Evolutionary conservation across 2,113 vertebrate species (phyloP).

Genomic region (Electrona antarctica): DNA sequence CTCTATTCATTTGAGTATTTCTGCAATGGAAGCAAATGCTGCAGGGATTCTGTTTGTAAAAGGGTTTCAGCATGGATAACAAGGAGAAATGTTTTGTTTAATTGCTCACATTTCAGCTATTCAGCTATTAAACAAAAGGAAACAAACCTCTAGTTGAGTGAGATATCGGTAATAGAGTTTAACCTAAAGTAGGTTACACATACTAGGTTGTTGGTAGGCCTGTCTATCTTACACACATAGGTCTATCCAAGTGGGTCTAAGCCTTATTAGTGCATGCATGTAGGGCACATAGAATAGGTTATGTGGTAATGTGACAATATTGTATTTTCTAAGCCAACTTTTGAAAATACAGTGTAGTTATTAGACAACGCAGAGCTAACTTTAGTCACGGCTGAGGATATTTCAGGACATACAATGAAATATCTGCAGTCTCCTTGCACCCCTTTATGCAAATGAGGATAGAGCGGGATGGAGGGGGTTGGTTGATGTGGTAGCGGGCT

Average conservation of each 20-base stretch:
- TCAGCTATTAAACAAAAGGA: slow-evolving; percentile 29
- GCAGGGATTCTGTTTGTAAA: slow-evolving; percentile 38
- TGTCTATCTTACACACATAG: neutral
- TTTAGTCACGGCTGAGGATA: neutral
- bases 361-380: neutral
- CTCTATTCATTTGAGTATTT: slow-evolving; percentile 59
- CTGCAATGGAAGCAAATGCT: slow-evolving; percentile 52
- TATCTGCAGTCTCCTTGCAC: slow-evolving; percentile 63
- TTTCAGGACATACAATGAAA: slow-evolving; percentile 24
- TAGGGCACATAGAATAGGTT: neutral
- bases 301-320: neutral
- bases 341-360: neutral
- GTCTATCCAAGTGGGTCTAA: neutral
- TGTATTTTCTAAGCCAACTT: neutral
- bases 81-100: slow-evolving; percentile 6
- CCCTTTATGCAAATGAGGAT: slow-evolving; percentile 60
- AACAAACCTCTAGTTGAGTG: neutral
- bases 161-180: neutral
- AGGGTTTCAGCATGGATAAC: slow-evolving; percentile 32
- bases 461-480: slow-evolving; percentile 21
- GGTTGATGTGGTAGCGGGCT: neutral
- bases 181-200: neutral
- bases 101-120: slow-evolving; percentile 9
- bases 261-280: neutral
- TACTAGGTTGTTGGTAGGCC: neutral